Evolutionary conservation across 1,140 invertebrate species (phyloP).

Genomic region (Zaprionus lachaisei): DNA sequence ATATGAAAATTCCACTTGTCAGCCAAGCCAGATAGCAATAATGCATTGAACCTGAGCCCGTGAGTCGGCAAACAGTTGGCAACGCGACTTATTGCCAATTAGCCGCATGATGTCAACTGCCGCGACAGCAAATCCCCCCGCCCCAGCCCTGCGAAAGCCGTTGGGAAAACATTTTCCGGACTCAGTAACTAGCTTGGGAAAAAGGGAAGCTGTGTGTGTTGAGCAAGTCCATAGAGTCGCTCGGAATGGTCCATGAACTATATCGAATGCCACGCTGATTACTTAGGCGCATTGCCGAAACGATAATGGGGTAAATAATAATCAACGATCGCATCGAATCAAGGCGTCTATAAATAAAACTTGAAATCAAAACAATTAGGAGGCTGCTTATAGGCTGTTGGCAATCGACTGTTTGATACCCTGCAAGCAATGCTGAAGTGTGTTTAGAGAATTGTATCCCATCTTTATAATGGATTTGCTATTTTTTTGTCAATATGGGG

Average conservation of each 20-base stretch:
- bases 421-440: background rate
- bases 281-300: conserved; percentile 1
- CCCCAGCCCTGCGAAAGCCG: background rate
- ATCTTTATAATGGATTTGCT: too few relatives aligned
- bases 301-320: conserved; percentile 1
- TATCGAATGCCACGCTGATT: conserved; percentile 4
- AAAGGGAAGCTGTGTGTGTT: background rate
- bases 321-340: conserved; percentile 11
- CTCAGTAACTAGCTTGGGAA: background rate
- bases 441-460: too few relatives aligned
- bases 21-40: conserved; percentile 45
- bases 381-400: background rate
- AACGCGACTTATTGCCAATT: conserved; percentile 63
- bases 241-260: background rate
- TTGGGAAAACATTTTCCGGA: conserved; percentile 3
- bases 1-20: conserved; percentile 74
- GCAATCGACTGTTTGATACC: background rate
- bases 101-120: conserved; percentile 57
- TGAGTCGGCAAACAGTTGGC: conserved; percentile 61
- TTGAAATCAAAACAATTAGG: background rate
- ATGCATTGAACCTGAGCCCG: conserved; percentile 74
- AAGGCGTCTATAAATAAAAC: conserved; percentile 3
- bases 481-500: too few relatives aligned
- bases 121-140: background rate
- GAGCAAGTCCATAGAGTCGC: background rate